Conservation (phyloP, 2,888 invertebrate species). For the Parelbella ahira region DNA sequence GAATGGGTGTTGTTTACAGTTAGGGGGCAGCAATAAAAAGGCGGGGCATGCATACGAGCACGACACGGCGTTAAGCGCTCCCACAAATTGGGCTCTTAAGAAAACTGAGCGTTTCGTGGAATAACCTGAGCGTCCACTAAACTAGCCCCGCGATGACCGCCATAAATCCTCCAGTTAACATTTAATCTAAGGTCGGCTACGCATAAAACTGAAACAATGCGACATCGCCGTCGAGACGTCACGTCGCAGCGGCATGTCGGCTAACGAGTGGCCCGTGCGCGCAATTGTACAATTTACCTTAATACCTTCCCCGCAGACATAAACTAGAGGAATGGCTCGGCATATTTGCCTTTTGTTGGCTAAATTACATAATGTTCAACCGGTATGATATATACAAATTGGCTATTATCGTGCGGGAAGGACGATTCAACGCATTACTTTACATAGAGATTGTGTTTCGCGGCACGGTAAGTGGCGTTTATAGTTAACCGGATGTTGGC, state of each 20-base stretch:
- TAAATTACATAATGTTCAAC: constrained; percentile 65
- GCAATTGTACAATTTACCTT: constrained; percentile 77
- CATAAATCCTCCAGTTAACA: constrained; percentile 69
- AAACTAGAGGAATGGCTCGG: constrained; percentile 65
- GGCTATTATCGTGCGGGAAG: constrained; percentile 25
- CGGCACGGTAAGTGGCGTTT: constrained; percentile 35
- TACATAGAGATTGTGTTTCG: constrained; percentile 33
- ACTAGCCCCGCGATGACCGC: constrained; percentile 61
- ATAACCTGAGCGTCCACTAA: constrained; percentile 58
- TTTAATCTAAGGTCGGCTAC: constrained; percentile 71
- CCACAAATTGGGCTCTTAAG: constrained; percentile 75
- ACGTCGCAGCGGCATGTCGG: constrained; percentile 51
- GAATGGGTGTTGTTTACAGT: constrained; percentile 77
- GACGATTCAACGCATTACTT: constrained; percentile 22
- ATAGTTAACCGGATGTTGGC: constrained; percentile 62
- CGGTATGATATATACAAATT: constrained; percentile 57
- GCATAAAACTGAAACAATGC: constrained; percentile 74
- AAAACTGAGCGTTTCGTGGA: constrained; percentile 73
- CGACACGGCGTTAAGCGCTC: constrained; percentile 67
- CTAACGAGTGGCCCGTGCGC: constrained; percentile 77
- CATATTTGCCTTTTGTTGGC: constrained; percentile 69
- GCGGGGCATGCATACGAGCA: constrained; percentile 71
- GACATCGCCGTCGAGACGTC: constrained; percentile 60
- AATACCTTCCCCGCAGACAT: constrained; percentile 67
- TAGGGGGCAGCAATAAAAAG: constrained; percentile 77